Conservation (phyloP, 37 sponge, comb jelly and placozoan species). For the Axinella damicornis region DNA sequence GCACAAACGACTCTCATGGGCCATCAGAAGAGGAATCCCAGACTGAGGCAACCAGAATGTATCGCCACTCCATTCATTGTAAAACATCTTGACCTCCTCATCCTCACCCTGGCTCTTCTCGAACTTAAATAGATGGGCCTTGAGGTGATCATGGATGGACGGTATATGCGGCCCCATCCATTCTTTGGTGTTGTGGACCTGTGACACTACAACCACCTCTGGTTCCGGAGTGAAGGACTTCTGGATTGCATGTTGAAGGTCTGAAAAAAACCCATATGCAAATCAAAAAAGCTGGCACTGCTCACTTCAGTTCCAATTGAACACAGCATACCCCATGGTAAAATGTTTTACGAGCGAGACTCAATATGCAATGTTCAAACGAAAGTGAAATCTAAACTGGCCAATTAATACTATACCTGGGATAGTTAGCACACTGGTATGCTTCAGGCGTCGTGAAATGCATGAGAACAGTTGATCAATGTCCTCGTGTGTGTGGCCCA, state of each 20-base stretch:
- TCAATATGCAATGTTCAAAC: too few relatives aligned
- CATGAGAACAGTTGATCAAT: constrained; percentile 35
- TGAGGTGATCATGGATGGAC: background rate
- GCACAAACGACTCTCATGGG: too few relatives aligned
- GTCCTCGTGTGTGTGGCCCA: constrained; percentile 49
- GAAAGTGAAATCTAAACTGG: too few relatives aligned
- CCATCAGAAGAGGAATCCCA: background rate
- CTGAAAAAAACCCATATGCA: background rate
- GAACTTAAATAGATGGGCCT: constrained; percentile 1
- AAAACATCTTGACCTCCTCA: background rate
- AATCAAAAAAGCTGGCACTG: background rate
- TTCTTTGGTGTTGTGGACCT: background rate
- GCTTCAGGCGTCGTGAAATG: constrained; percentile 8
- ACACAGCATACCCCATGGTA: too few relatives aligned
- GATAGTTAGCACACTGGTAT: background rate
- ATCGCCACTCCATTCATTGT: constrained; percentile 25
- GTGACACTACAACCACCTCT: background rate
- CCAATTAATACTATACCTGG: constrained; percentile 4
- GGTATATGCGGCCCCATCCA: constrained; percentile 25
- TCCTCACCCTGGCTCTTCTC: background rate
- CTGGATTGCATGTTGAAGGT: background rate
- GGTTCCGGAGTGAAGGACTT: constrained; percentile 1
- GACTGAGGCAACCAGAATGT: constrained; percentile 13
- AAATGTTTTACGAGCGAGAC: too few relatives aligned
- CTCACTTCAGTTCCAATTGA: too few relatives aligned